phyloP scores from a whole-genome alignment of 2,113 vertebrate genomes.

The Gorilla gorilla region DNA sequence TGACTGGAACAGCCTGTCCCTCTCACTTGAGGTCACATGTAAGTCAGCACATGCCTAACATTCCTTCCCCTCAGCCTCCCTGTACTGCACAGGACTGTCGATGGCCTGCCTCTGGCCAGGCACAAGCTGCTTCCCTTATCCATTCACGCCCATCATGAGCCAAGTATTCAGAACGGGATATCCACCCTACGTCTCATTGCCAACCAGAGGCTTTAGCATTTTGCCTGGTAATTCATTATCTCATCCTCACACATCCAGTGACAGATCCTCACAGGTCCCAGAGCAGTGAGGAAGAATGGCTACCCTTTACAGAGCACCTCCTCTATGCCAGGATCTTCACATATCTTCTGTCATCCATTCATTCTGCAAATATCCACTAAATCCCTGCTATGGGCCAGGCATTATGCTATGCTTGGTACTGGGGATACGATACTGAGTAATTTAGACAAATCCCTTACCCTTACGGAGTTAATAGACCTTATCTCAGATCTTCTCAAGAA shows the following conservation, averaged over 20 bases:
- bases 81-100: too few species aligned
- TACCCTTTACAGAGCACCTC: background rate
- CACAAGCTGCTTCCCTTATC: background rate
- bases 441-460: background rate
- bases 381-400: background rate
- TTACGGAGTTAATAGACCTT: background rate
- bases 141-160: background rate
- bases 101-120: background rate
- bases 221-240: background rate
- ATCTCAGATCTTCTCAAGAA: background rate
- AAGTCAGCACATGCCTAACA: background rate
- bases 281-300: background rate
- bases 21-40: background rate
- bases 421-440: background rate
- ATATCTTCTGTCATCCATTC: background rate
- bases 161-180: background rate
- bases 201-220: background rate
- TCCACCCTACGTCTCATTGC: accelerated
- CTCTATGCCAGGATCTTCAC: background rate
- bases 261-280: background rate
- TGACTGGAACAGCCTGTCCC: too few species aligned
- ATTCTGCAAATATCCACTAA: background rate
- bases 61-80: background rate
- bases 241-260: background rate
- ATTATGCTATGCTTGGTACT: background rate